phyloP scores from a whole-genome alignment of 1,140 invertebrate species.

The Cydia pomonella region DNA sequence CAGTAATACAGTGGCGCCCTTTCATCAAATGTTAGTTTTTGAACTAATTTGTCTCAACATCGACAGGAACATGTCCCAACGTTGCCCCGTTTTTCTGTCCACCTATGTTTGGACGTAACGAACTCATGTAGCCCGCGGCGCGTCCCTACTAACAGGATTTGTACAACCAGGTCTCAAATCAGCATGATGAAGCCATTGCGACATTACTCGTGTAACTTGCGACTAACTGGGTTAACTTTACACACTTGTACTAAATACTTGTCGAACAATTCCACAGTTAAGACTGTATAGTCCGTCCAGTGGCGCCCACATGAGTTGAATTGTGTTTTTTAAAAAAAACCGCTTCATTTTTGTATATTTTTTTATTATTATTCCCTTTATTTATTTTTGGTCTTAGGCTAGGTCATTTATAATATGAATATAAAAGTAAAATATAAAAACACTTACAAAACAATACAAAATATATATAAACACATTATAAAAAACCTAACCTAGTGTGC shows the following conservation, averaged over 20 bases:
- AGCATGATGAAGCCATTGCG: slow-evolving; percentile 37
- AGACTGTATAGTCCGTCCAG: too few species aligned
- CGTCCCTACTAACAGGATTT: slow-evolving; percentile 53
- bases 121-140: slow-evolving; percentile 47
- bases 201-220: slow-evolving; percentile 5
- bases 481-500: too few species aligned
- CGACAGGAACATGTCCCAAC: not conserved
- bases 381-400: too few species aligned
- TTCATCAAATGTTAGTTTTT: not conserved
- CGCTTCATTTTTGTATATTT: too few species aligned
- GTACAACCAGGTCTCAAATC: slow-evolving; percentile 53
- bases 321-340: too few species aligned
- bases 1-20: too few species aligned
- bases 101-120: slow-evolving; percentile 41
- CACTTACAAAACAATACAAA: too few species aligned
- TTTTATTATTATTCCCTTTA: too few species aligned
- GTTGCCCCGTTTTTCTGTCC: not conserved
- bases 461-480: too few species aligned
- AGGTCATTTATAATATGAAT: too few species aligned
- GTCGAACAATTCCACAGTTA: not conserved
- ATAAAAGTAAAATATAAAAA: too few species aligned
- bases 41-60: not conserved
- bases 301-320: too few species aligned
- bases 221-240: not conserved
- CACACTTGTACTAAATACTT: not conserved